These are phyloP conservation scores for Rhadina sibilatrix DNA, from an alignment of 2,113 vertebrate genomes.

Conservation along the genomic window DNA sequence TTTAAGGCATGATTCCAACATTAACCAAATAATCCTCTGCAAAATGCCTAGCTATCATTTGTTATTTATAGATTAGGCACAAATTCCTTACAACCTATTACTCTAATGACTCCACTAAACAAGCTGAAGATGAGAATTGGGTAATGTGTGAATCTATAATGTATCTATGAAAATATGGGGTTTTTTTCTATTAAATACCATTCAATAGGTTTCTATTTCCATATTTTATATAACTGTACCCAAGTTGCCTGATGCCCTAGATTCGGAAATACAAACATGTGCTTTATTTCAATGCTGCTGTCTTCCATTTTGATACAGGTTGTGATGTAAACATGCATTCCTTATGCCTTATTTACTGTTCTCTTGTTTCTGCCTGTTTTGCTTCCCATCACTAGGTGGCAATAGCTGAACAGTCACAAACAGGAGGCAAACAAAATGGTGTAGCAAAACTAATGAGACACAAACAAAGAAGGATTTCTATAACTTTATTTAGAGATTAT, in stretches of 20 bases:
- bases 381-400: constrained; percentile 60
- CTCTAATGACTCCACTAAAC: not conserved
- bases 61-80: not conserved
- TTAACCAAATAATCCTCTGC: not conserved
- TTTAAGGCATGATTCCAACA: not conserved
- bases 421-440: constrained; percentile 22
- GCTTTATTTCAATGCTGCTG: not conserved
- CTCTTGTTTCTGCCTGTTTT: not conserved
- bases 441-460: not conserved
- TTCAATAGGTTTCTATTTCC: not conserved
- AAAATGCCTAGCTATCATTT: not conserved
- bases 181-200: not conserved
- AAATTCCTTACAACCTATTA: not conserved
- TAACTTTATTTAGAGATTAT: not conserved
- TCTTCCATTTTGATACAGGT: not conserved
- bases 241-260: not conserved
- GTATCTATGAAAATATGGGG: not conserved
- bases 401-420: constrained; percentile 28
- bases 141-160: not conserved
- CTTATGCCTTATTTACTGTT: not conserved
- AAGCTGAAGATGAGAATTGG: not conserved
- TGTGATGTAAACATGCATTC: not conserved
- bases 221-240: not conserved
- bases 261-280: not conserved
- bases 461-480: not conserved